A percentile compares a stretch with the other conserved stretches of the same genome.
Evolutionary conservation across 2,113 vertebrate genomes (phyloP).

Genomic region (Tringa solitaria): DNA sequence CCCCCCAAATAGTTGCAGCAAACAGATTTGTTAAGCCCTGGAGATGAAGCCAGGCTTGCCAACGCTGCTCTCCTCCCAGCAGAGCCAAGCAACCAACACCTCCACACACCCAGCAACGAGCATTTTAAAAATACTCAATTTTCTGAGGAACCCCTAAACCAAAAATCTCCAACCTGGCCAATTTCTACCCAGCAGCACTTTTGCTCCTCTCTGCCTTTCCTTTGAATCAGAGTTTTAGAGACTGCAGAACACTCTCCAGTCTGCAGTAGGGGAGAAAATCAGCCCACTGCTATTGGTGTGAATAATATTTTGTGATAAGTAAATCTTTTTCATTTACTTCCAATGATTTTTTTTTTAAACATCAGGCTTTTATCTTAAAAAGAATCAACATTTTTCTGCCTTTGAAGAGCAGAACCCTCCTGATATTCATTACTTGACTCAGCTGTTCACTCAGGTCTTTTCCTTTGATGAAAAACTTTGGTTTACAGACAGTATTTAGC

Average conservation of each 20-base stretch:
- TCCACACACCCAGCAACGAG: neutral
- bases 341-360: neutral
- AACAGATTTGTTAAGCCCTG: neutral
- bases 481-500: neutral
- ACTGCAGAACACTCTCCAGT: neutral
- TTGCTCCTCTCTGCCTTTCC: neutral
- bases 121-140: neutral
- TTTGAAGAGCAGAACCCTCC: slow-evolving; percentile 54
- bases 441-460: slow-evolving; percentile 19
- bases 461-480: slow-evolving; percentile 20
- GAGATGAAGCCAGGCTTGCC: neutral
- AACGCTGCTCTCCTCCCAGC: rapidly evolving
- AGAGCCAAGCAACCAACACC: neutral
- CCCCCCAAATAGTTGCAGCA: neutral
- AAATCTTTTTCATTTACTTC: neutral
- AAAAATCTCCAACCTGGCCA: neutral
- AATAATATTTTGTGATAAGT: neutral
- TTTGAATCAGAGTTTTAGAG: neutral
- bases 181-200: neutral
- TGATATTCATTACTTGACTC: slow-evolving; percentile 62
- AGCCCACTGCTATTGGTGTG: neutral
- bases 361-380: slow-evolving; percentile 25
- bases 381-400: slow-evolving; percentile 11
- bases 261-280: neutral
- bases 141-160: neutral